These are phyloP conservation scores for Florisuga fusca DNA, from an alignment of 2,797 vertebrate species.

Conservation along the genomic window DNA sequence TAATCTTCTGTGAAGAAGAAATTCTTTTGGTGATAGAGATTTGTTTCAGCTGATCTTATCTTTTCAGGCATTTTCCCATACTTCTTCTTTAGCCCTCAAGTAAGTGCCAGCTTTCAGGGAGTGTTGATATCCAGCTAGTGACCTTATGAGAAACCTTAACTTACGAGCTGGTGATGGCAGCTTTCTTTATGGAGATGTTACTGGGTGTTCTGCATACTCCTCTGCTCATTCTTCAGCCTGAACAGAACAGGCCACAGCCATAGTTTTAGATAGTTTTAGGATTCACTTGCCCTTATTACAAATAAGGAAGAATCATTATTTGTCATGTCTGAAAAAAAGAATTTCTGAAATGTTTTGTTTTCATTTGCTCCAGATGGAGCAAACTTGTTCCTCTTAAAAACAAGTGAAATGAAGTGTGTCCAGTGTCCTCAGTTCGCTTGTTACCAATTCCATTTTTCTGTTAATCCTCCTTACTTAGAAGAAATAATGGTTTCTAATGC, in stretches of 20 bases:
- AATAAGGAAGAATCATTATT: background rate
- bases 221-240: background rate
- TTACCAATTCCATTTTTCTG: background rate
- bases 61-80: background rate
- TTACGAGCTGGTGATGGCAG: background rate
- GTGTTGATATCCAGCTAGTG: background rate
- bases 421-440: background rate
- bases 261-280: background rate
- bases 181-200: background rate
- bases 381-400: background rate
- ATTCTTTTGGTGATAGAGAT: background rate
- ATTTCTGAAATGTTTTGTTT: background rate
- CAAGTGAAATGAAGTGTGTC: background rate
- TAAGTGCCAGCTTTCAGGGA: background rate
- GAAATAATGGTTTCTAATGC: background rate
- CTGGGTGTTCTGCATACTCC: background rate
- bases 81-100: background rate
- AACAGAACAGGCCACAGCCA: background rate
- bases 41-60: background rate
- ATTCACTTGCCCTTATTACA: background rate
- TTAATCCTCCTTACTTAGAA: background rate
- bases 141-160: background rate
- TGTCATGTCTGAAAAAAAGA: background rate
- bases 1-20: background rate
- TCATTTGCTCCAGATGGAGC: background rate